phyloP scores from a whole-genome alignment of 2,113 vertebrate species.

The Corvus moneduloides region DNA sequence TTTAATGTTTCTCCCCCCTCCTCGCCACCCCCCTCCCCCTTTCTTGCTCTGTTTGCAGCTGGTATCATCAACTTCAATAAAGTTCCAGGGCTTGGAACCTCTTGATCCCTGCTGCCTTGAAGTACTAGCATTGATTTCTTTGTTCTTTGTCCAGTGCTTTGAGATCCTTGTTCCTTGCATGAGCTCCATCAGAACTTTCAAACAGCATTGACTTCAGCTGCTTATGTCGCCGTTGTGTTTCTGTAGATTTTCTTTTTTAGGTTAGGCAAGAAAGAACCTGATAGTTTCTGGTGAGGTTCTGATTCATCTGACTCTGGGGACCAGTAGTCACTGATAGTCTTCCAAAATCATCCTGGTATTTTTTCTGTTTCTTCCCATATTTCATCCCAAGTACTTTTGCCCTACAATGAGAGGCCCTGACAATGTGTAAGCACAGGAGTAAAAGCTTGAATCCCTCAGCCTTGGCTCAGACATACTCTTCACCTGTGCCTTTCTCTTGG shows the following conservation, averaged over 20 bases:
- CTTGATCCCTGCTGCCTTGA: neutral
- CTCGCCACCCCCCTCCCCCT: too few relatives aligned
- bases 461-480: neutral
- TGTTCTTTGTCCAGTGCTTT: neutral
- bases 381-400: neutral
- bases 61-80: neutral
- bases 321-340: neutral
- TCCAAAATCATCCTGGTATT: neutral
- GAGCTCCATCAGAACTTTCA: neutral
- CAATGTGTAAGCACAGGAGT: neutral
- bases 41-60: neutral
- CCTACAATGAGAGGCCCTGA: neutral
- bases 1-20: neutral
- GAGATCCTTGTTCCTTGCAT: neutral
- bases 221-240: rapidly evolving
- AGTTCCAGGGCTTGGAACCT: neutral
- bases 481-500: neutral
- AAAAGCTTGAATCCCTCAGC: neutral
- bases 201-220: neutral
- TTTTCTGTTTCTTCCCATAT: neutral
- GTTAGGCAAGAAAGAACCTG: neutral
- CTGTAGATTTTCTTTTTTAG: neutral
- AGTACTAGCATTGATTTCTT: neutral
- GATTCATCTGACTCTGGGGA: too few relatives aligned
- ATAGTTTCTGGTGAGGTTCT: neutral